phyloP scores from a whole-genome alignment of 2,113 vertebrate genomes.

The Lasiurus cinereus region DNA sequence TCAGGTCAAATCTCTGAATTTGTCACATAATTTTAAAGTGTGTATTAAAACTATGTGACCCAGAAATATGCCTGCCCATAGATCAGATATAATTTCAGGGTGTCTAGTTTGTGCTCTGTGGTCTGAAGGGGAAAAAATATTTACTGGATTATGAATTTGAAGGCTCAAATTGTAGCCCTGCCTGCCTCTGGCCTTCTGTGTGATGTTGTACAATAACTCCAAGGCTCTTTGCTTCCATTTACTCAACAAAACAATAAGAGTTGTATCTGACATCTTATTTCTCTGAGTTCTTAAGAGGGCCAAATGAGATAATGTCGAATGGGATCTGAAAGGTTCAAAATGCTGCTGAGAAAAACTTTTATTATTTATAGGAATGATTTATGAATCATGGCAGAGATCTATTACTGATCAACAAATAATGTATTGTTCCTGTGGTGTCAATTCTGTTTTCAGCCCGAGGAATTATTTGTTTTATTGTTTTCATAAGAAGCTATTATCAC shows the following conservation, averaged over 20 bases:
- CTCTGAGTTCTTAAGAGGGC: background rate
- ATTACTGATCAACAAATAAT: constrained; percentile 49
- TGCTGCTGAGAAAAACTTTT: constrained; percentile 20
- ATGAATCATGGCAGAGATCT: constrained; percentile 50
- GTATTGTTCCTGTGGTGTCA: background rate
- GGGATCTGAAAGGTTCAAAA: constrained; percentile 20
- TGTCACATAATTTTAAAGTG: background rate
- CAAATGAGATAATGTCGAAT: background rate
- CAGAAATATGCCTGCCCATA: background rate
- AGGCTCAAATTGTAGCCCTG: background rate
- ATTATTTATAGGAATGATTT: constrained; percentile 53
- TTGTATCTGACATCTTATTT: background rate
- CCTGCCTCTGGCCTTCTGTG: background rate
- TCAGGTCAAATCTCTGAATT: background rate
- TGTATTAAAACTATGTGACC: background rate
- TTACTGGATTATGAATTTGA: background rate
- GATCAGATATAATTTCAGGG: background rate
- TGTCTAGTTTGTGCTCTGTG: background rate
- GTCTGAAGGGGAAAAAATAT: background rate
- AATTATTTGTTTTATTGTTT: constrained; percentile 59
- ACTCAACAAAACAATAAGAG: background rate
- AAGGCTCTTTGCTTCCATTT: background rate
- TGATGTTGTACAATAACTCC: background rate
- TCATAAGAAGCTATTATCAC: constrained; percentile 60
- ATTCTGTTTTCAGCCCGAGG: constrained; percentile 11